Evolutionary conservation across 2,797 vertebrate genomes (phyloP), one percentile per base, ranked within the genome.

Genomic region (Clamator glandarius): DNA sequence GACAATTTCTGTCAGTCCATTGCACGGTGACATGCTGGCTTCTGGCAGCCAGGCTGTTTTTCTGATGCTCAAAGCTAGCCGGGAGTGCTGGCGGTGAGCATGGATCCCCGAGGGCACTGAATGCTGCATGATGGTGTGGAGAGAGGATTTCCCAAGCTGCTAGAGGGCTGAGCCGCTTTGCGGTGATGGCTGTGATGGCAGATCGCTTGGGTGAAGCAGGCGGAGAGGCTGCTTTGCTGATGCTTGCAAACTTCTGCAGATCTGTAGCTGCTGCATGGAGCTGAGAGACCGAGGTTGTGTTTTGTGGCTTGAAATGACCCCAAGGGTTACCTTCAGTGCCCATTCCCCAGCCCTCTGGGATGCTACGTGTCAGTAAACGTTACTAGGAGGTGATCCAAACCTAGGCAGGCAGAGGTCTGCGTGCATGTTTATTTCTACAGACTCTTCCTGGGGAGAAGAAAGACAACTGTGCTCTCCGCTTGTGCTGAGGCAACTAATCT

Each of bases 131-230:
- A 57, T 51, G 73, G 69, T 61, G 67, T 69, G 84, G 50, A 91
- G 87, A 85, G 92, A 89, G 58, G 79, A 75, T 96, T 94, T 57
- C 83, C 89, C 79, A 70, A 66, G 91, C 90, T 93, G 76, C 29
- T 31, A 36, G 55, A 75, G 62, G 66, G 77, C 63, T 87, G 81
- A 90, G 84, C 55, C 44, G 42, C 87, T 72, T 58, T 31, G 51
- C 85, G 75, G 20, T 51, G 78, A 35, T 9, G 0, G 0, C 55
- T 69, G 76, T 36, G 61, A 35, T 26, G 80, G 68, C 66, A 44
- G 59, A 55, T 76, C 58, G 84, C 84, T 78, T 1, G 7, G 44
- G 25, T 46, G 82, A 90, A 73, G 73, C 69, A 69, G 72, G 69
- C 12, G 12, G 48, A 46, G 59, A 3, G 6, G 33, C 77, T 51